Evolutionary conservation across 1,140 invertebrate genomes (phyloP).

Genomic region (Megalonaias nervosa): DNA sequence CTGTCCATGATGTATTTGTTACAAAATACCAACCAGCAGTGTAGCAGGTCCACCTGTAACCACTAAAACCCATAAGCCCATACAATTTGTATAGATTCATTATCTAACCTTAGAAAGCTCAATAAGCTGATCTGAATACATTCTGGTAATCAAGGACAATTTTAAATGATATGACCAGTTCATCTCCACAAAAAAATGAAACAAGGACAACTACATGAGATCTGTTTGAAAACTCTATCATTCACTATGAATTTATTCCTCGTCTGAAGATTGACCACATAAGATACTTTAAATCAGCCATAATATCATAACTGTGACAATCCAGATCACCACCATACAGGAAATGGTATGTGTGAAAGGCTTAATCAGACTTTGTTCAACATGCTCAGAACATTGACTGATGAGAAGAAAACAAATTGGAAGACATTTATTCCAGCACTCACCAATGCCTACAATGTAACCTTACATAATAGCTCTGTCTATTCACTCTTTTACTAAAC

Average conservation of each 20-base stretch:
- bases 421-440: constrained; percentile 32
- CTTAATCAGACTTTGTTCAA: constrained; percentile 38
- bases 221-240: constrained; percentile 27
- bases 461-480: constrained; percentile 16
- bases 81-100: constrained; percentile 39
- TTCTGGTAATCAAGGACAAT: constrained; percentile 28
- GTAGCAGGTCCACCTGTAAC: constrained; percentile 7
- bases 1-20: constrained; percentile 15
- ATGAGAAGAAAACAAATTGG: constrained; percentile 39
- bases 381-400: constrained; percentile 48
- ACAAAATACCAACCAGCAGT: not conserved
- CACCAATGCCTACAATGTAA: constrained; percentile 37
- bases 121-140: constrained; percentile 23
- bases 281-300: constrained; percentile 34
- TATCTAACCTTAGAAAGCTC: constrained; percentile 28
- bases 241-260: constrained; percentile 23
- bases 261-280: constrained; percentile 67
- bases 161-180: constrained; percentile 18
- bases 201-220: constrained; percentile 27
- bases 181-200: constrained; percentile 28
- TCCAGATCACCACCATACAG: constrained; percentile 38
- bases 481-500: constrained; percentile 23
- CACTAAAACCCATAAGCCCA: constrained; percentile 5
- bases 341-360: constrained; percentile 41
- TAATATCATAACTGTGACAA: constrained; percentile 39